A percentile compares a stretch with the other conserved stretches of the same genome.
phyloP scores from a whole-genome alignment of 2,888 invertebrate genomes.

The Napeogenes inachia region DNA sequence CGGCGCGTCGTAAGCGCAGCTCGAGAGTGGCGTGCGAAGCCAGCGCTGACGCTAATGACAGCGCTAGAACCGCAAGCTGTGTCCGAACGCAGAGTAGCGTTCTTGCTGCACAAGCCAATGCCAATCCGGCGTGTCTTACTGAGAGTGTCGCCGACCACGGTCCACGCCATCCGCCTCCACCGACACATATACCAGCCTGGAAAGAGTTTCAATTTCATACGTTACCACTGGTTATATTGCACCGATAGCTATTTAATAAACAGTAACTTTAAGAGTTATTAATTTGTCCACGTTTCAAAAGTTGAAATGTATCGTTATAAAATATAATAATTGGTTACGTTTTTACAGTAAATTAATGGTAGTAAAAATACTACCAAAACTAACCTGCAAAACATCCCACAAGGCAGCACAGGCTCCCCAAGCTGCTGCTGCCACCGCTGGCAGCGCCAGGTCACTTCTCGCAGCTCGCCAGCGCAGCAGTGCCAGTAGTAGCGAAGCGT shows the following conservation, averaged over 20 bases:
- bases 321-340: no score
- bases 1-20: conserved; percentile 55
- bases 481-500: conserved; percentile 86
- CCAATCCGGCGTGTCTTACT: conserved; percentile 74
- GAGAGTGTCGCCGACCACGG: conserved; percentile 73
- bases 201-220: conserved; percentile 26
- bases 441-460: conserved; percentile 87
- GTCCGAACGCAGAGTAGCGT: conserved; percentile 77
- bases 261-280: neutral
- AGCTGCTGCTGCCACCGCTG: conserved; percentile 89
- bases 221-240: no score
- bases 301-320: no score
- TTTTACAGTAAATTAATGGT: neutral
- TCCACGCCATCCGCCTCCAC: conserved; percentile 76
- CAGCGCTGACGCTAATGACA: conserved; percentile 60
- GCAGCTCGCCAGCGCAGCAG: conserved; percentile 88
- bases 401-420: conserved; percentile 93
- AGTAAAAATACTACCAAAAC: neutral
- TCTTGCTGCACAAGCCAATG: conserved; percentile 80
- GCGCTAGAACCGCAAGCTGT: conserved; percentile 62
- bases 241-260: neutral
- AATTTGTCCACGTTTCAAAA: neutral
- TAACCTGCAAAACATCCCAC: conserved; percentile 85
- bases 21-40: conserved; percentile 59
- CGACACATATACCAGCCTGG: conserved; percentile 60